Evolutionary conservation across 1,140 invertebrate genomes (phyloP), one percentile per base, ranked within the genome.

Genomic region (Acyrthosiphon pisum): DNA sequence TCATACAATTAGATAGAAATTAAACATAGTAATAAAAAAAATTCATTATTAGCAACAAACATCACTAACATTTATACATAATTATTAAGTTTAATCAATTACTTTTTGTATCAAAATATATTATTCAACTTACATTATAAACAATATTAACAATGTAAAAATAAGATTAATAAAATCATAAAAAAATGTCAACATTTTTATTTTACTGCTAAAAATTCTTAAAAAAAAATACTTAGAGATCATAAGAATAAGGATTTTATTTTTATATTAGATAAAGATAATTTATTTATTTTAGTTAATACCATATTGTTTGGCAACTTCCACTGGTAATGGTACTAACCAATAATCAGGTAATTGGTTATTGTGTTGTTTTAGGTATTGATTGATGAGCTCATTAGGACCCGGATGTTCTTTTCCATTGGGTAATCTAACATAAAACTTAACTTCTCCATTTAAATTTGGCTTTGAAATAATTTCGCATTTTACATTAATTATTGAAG

Each of bases 271-370:
- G 26, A 86, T 46, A 53, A 76, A n/a, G 14, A 76, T 6, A n/a
- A 1, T 6, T 20, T n/a, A n/a, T n/a, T 76, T 76, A 14, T 23
- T 88, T 88, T 44, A n/a, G 53, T 7, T 44, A 44, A 68, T 56
- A 50, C 91, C 81, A n/a, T 93, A 84, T 53, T 86, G 23, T 22
- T 93, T 93, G 7, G 91, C 91, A 18, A 93, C 91, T 2, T 93
- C 91, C 22, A 50, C 7, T 20, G 46, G 26, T 84, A 93, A 84
- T 22, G 91, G 91, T 56, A 93, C 81, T 2, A 86, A 53, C 91
- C 48, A 86, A 56, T 93, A 93, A 6, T 86, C 91, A 8, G 91
- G 81, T 41, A 93, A 84, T 44, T 50, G 53, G 14, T 93, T 93
- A 56, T 93, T 93, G 11, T 93, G 46, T 0, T 86, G 14, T 86